A percentile compares a stretch with the other conserved stretches of the same genome.
Conservation (phyloP, 2,113 vertebrate genomes). For the Diadophis punctatus region DNA sequence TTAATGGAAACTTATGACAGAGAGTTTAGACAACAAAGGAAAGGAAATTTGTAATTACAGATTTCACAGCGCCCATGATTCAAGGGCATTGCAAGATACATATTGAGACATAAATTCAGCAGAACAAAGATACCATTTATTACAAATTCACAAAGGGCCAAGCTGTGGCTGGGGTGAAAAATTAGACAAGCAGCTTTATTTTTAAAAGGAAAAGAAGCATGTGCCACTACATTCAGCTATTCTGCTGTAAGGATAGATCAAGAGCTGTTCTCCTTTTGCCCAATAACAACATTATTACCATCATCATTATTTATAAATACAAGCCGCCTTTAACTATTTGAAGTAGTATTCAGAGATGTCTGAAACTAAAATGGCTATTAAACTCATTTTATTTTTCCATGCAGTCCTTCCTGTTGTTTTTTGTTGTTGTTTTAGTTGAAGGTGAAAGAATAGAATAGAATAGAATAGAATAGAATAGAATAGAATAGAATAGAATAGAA, state of each 20-base stretch:
- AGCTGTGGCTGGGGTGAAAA: conserved; percentile 9
- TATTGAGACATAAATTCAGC: conserved; percentile 23
- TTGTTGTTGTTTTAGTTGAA: neutral
- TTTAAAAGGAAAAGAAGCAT: neutral
- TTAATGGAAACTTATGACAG: conserved; percentile 37
- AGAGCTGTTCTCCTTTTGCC: neutral
- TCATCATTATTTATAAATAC: neutral
- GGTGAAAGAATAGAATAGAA: too few relatives aligned
- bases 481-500: too few relatives aligned
- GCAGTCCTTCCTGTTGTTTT: neutral
- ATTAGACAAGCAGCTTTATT: conserved; percentile 9
- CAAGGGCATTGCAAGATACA: conserved; percentile 5
- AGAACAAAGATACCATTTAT: conserved; percentile 27
- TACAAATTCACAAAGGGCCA: conserved; percentile 31
- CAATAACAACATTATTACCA: neutral
- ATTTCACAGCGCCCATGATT: conserved; percentile 34
- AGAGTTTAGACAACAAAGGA: conserved; percentile 40
- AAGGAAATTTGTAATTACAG: conserved; percentile 36
- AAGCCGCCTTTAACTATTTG: neutral
- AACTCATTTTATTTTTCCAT: neutral
- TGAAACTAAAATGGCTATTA: neutral
- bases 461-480: too few relatives aligned
- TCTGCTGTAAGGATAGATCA: conserved; percentile 12
- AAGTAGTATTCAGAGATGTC: neutral
- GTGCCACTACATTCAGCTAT: conserved; percentile 13